Conservation (phyloP, 2,113 vertebrate genomes). For the Sinocyclocheilus anophthalmus region DNA sequence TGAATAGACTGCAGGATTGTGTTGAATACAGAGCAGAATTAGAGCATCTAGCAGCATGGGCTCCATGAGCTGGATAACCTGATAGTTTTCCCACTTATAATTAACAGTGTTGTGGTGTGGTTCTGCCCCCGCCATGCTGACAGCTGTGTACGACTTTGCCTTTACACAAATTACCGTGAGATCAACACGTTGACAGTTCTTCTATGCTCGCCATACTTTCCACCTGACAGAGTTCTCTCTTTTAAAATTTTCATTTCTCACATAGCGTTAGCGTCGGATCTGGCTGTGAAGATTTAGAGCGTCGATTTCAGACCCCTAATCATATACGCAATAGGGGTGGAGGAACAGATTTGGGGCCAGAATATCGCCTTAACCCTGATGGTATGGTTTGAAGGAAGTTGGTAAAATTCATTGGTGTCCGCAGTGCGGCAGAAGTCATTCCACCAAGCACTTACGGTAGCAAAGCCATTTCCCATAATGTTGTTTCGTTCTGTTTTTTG, state of each 20-base stretch:
- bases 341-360: conserved; percentile 11
- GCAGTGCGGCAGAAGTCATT: conserved; percentile 70
- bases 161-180: conserved; percentile 43
- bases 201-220: conserved; percentile 10
- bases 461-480: conserved; percentile 81
- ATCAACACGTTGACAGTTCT: conserved; percentile 42
- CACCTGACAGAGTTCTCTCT: background rate
- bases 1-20: conserved; percentile 34
- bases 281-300: conserved; percentile 2
- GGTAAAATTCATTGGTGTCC: conserved; percentile 68
- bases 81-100: conserved; percentile 62
- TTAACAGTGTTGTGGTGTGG: conserved; percentile 54
- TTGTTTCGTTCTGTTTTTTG: conserved; percentile 62
- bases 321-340: conserved; percentile 1
- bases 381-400: conserved; percentile 46
- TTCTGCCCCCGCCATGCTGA: conserved; percentile 45
- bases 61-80: conserved; percentile 66
- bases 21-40: conserved; percentile 18
- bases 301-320: background rate
- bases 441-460: conserved; percentile 70
- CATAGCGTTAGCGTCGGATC: background rate
- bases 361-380: conserved; percentile 42
- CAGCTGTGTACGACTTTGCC: conserved; percentile 30
- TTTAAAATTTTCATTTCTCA: conserved; percentile 29
- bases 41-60: conserved; percentile 42